Evolutionary conservation across 2,888 invertebrate genomes (phyloP).

Genomic region (Tenodera sinensis): DNA sequence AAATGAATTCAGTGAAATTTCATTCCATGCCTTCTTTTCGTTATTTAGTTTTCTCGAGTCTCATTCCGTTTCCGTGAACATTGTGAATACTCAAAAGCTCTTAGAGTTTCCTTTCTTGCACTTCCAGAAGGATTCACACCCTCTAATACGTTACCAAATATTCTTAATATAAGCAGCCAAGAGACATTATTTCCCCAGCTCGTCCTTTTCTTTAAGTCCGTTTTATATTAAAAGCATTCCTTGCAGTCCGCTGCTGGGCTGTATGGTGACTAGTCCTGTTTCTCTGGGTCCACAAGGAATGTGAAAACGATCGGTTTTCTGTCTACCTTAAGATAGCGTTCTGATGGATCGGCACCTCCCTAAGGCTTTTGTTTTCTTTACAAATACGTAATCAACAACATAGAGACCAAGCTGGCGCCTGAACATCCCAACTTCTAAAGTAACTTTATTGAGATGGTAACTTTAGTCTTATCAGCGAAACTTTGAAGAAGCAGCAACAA

Average conservation of each 20-base stretch:
- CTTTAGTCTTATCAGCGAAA: too few species aligned
- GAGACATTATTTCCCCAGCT: neutral
- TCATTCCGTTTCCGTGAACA: neutral
- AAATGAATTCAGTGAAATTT: too few species aligned
- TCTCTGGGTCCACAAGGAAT: neutral
- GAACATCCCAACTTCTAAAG: too few species aligned
- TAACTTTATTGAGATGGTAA: too few species aligned
- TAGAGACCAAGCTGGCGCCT: too few species aligned
- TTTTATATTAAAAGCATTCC: neutral
- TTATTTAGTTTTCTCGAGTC: neutral
- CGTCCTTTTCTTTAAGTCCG: neutral
- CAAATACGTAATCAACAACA: neutral
- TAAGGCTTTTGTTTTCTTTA: neutral
- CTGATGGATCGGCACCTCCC: neutral
- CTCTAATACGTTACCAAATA: neutral
- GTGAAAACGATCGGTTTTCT: neutral
- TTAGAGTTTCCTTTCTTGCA: too few species aligned
- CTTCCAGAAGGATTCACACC: neutral
- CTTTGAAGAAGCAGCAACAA: too few species aligned
- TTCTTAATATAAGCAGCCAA: neutral
- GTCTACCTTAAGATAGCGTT: neutral
- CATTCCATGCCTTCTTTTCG: too few species aligned
- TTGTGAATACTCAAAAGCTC: neutral
- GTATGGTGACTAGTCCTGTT: neutral
- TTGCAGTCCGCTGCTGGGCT: neutral